These are phyloP conservation scores for Fukomys damarensis DNA, from an alignment of 2,113 vertebrate species.

Conservation along the genomic window DNA sequence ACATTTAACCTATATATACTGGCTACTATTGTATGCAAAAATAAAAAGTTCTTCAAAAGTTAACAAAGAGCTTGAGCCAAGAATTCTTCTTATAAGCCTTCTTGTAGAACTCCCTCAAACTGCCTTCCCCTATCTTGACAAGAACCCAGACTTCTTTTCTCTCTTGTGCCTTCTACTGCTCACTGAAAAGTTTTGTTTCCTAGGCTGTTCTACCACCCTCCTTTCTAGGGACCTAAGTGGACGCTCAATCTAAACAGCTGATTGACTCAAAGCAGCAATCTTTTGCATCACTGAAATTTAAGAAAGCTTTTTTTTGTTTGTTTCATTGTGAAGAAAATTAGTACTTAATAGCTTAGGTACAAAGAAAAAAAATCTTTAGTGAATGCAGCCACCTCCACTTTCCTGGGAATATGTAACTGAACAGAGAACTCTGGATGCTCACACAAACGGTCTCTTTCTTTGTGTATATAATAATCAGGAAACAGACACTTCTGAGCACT, in stretches of 20 bases:
- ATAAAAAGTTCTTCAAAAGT: not conserved
- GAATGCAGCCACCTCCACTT: not conserved
- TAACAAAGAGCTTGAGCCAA: not conserved
- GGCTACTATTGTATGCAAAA: not conserved
- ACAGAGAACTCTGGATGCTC: fast-evolving
- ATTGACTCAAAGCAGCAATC: not conserved
- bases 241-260: not conserved
- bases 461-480: not conserved
- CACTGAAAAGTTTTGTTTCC: not conserved
- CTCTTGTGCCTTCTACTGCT: not conserved
- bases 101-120: not conserved
- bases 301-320: not conserved
- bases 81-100: not conserved
- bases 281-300: not conserved
- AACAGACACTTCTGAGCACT: not conserved
- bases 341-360: not conserved
- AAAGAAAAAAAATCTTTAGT: not conserved
- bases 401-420: not conserved
- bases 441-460: not conserved
- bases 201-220: not conserved
- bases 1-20: not conserved
- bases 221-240: not conserved
- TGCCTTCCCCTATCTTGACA: not conserved
- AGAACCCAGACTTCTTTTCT: not conserved
- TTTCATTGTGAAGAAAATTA: not conserved